These are phyloP conservation scores for Hesperophylax magnus DNA, from an alignment of 1,140 invertebrate genomes.

Conservation along the genomic window DNA sequence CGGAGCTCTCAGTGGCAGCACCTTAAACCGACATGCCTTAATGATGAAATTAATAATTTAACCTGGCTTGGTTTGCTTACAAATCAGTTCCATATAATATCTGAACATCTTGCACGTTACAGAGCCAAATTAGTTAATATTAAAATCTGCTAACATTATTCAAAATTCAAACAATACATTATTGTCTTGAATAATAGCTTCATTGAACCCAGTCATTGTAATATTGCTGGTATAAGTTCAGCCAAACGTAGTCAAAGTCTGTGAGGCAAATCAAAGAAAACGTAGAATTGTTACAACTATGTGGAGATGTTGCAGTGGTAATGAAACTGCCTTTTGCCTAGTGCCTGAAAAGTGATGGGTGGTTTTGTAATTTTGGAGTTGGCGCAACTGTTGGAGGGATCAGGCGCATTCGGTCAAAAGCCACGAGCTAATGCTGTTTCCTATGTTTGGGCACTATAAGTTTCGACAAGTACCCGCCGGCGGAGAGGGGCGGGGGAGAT, in stretches of 20 bases:
- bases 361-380: background rate
- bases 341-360: background rate
- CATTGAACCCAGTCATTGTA: background rate
- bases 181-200: too few relatives aligned
- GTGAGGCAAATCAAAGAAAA: background rate
- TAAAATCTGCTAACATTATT: too few relatives aligned
- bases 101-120: too few relatives aligned
- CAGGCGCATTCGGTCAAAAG: slow-evolving; percentile 48
- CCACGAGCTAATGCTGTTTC: slow-evolving; percentile 45
- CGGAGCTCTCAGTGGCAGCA: too few relatives aligned
- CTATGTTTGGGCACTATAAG: slow-evolving; percentile 25
- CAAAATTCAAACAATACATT: too few relatives aligned
- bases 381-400: background rate
- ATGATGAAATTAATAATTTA: too few relatives aligned
- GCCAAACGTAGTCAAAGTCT: background rate
- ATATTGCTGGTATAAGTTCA: background rate
- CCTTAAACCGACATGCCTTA: too few relatives aligned
- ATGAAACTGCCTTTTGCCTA: background rate
- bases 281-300: background rate
- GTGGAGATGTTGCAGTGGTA: background rate
- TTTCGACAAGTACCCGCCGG: background rate
- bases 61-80: too few relatives aligned
- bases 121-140: too few relatives aligned
- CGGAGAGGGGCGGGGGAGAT: background rate
- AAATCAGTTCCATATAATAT: too few relatives aligned